A percentile compares a stretch with the other conserved stretches of the same genome.
Evolutionary conservation across 2,113 vertebrate species (phyloP).

Genomic region (Ia io): DNA sequence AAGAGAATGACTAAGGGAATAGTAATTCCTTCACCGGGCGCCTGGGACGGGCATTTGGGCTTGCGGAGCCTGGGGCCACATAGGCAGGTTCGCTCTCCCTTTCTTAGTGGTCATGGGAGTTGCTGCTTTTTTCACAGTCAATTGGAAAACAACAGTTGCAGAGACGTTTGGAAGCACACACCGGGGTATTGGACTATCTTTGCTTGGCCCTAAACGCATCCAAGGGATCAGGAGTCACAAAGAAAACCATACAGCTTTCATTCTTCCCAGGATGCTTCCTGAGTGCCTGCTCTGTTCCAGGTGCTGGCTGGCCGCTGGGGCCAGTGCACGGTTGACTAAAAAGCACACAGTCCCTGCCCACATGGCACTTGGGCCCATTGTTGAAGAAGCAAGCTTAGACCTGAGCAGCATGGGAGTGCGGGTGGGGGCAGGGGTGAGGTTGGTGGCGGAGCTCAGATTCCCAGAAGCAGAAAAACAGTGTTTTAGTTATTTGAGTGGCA

Average conservation of each 20-base stretch:
- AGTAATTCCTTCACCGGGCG: conserved; percentile 35
- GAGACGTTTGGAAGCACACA: conserved; percentile 60
- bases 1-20: conserved; percentile 20
- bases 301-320: background rate
- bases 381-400: conserved; percentile 39
- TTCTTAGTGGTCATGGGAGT: conserved; percentile 66
- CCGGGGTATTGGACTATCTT: conserved; percentile 52
- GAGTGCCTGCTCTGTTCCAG: background rate
- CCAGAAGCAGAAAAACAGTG: background rate
- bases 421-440: too few species aligned
- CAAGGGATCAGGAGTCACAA: conserved; percentile 45
- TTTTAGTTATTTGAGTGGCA: background rate
- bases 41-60: conserved; percentile 54
- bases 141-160: conserved; percentile 71
- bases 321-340: conserved; percentile 19
- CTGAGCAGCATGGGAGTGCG: background rate
- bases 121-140: conserved; percentile 76
- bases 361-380: background rate
- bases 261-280: background rate
- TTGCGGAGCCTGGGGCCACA: conserved; percentile 62
- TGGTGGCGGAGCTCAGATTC: background rate
- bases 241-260: background rate
- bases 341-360: conserved; percentile 58
- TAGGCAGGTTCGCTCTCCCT: conserved; percentile 23
- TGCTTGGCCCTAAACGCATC: conserved; percentile 44